These are phyloP conservation scores for Brachionus manjavacas DNA, from an alignment of 1,140 invertebrate genomes.

Conservation along the genomic window DNA sequence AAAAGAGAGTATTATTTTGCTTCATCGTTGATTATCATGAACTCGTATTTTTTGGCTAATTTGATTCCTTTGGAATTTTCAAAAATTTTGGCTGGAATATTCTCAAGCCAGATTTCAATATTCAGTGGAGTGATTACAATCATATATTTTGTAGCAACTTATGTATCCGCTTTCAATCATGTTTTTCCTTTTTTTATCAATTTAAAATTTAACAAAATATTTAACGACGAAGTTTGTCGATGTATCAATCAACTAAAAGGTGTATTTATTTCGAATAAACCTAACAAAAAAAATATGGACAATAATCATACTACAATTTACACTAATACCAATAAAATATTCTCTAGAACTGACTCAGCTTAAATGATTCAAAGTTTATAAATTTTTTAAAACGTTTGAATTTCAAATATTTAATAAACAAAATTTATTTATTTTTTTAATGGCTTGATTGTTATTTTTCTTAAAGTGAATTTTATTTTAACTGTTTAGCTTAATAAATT, in stretches of 20 bases:
- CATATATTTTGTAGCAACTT: neutral
- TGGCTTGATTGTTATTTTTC: no score
- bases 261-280: neutral
- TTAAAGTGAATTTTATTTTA: no score
- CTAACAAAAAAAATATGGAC: neutral
- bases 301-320: neutral
- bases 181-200: neutral
- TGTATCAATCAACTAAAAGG: neutral
- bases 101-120: neutral
- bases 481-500: no score
- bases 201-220: neutral
- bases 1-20: neutral
- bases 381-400: no score
- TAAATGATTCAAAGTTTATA: no score
- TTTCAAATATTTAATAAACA: no score
- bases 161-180: conserved; percentile 3
- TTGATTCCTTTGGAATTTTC: neutral
- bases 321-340: neutral
- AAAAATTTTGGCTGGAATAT: neutral
- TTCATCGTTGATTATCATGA: neutral
- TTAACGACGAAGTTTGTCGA: neutral
- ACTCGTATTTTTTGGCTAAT: neutral
- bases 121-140: neutral
- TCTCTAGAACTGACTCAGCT: neutral
- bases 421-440: no score